Conservation (phyloP, 2,113 vertebrate species). For the Aspiorhynchus laticeps region DNA sequence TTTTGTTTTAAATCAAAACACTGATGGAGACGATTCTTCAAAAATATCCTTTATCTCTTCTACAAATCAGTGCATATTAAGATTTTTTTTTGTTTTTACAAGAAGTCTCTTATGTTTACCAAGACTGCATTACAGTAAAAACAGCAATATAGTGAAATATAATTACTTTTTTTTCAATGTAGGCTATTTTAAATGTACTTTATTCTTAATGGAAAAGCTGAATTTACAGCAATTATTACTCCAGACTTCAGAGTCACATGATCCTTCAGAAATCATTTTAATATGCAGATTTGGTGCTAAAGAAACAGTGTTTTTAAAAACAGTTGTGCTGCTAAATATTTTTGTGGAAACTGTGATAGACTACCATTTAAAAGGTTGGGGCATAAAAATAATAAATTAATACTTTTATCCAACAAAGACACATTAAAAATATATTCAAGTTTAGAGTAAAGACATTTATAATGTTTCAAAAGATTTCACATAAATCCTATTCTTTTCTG, state of each 20-base stretch:
- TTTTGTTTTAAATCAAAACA: conserved; percentile 16
- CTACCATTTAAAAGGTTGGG: not conserved
- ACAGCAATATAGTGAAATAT: not conserved
- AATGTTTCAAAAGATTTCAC: not conserved
- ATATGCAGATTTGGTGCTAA: too few species aligned
- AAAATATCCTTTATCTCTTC: not conserved
- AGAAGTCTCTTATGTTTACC: not conserved
- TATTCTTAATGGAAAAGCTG: not conserved
- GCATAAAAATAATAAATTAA: not conserved
- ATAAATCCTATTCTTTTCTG: not conserved
- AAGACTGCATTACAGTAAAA: not conserved
- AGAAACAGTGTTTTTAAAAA: not conserved
- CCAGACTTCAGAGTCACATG: not conserved
- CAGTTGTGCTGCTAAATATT: not conserved
- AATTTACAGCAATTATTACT: not conserved
- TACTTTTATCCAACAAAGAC: not conserved
- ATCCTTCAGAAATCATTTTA: not conserved
- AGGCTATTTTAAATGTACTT: not conserved
- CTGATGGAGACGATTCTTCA: not conserved
- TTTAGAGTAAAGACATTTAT: not conserved
- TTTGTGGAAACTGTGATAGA: too few species aligned
- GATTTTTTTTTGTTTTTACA: too few species aligned
- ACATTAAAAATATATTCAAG: not conserved
- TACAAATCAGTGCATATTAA: not conserved
- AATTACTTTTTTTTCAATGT: not conserved